Base-by-base conservation (phyloP, 2,888 invertebrate species). In the Caprella mutica region DNA sequence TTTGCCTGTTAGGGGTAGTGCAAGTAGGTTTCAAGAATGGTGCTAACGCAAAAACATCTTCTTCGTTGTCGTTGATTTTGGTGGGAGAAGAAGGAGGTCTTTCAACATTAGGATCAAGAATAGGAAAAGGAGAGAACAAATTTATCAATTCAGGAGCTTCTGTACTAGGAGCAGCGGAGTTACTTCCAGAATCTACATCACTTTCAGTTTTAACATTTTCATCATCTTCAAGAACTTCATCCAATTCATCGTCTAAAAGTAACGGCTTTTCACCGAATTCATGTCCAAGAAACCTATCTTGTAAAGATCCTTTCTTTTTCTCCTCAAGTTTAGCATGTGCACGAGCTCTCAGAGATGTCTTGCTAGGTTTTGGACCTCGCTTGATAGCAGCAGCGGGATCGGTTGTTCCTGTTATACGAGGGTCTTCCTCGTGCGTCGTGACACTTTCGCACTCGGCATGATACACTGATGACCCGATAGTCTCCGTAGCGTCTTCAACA, bases 191-290 rank as follows among this genome's bases (percentile, higher is more conserved):
- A 12, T 24, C 40, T 12, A 42, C 46, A 21, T 43, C 46, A 4
- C 40, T 52, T 8, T 52, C 21, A 27, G 42, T 53, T 3, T 17
- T 26, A 14, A 21, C 17, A 9, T 42, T 48, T 35, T 55, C 65
- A 23, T 69, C 69, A 6, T 48, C 48, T 12, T 69, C 72, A 54
- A 81, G 80, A 1, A 79, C 79, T 17, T 44, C 44, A 67, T 83
- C 83, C n/a, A 85, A 71, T 68, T 86, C 86, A 70, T 86, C 85
- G 68, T 86, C 86, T 55, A 85, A 77, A 4, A 87, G 71, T 38
- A 87, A 71, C 1, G 86, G 86, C 66, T 80, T 80, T 62, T 84
- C 84, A 1, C 85, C 86, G 67, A 84, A 84, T 66, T 82, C 82
- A 70, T 85, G 85, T 0, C 85, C 81, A 5, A 85, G 80, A 61